Base-by-base conservation (phyloP, 2,888 invertebrate genomes). In the Entomobrya proxima region DNA sequence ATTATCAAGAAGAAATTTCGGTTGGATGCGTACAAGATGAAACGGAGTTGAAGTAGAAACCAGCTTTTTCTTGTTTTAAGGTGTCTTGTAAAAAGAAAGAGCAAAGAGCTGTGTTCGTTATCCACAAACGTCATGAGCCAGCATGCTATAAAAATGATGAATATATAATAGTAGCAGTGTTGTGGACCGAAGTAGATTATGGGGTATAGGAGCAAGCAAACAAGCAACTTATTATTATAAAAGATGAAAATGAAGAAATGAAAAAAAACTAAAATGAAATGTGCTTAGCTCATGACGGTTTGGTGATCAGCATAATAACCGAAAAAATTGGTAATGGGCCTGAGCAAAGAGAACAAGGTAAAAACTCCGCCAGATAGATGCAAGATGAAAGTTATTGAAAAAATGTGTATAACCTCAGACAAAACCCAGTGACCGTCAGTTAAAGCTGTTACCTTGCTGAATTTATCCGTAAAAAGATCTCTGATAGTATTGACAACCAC, bases 241-340 rank as follows among this genome's bases (percentile, higher is more conserved):
- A n/a, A n/a, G n/a, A n/a, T n/a, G n/a, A 50, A 50, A 18, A 50
- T 50, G 50, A 50, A 50, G 50, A 50, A 6, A 50, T 50, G 50
- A 50, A 50, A 50, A n/a, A n/a, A 50, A 18, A 18, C n/a, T 50
- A 2, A 50, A 50, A 18, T 13, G 18, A 18, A 18, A 50, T 50
- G 50, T 18, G n/a, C 50, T 18, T 50, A 1, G 50, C 18, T 50
- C 18, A 52, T 11, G 27, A 24, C 13, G 52, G 52, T 3, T 18
- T 5, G 21, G 3, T 52, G 52, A 35, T 64, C 64, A 35, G n/a
- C 18, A 32, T 35, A 35, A 32, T 64, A 64, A 64, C 64, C 64
- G 64, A 64, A 64, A 61, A 58, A 64, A 64, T 64, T 64, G n/a
- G 9, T 64, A 15, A 64, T 64, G 64, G 35, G 7, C 37, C 11